Evolutionary conservation across 1,140 invertebrate species (phyloP).

Genomic region (Phthorimaea operculella): DNA sequence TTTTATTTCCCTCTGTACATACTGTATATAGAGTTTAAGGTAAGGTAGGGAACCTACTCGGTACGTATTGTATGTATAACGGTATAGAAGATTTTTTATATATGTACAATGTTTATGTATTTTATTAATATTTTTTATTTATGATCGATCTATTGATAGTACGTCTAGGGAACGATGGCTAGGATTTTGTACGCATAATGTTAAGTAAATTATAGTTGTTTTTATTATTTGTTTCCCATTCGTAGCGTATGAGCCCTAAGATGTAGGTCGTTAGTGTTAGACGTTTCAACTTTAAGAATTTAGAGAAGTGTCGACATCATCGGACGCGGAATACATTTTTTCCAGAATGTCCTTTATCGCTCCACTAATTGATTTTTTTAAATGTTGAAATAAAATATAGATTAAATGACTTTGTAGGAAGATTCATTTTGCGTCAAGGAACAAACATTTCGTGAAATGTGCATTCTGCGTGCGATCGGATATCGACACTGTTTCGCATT

Average conservation of each 20-base stretch:
- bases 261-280: constrained; percentile 36
- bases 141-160: constrained; percentile 41
- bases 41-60: constrained; percentile 27
- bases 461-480: too few relatives aligned
- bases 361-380: too few relatives aligned
- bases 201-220: constrained; percentile 65
- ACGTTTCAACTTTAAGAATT: constrained; percentile 27
- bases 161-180: constrained; percentile 40
- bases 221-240: constrained; percentile 51
- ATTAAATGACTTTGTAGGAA: too few relatives aligned
- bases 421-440: too few relatives aligned
- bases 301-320: constrained; percentile 25
- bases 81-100: constrained; percentile 54
- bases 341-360: too few relatives aligned
- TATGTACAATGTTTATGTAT: constrained; percentile 53
- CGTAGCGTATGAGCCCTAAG: constrained; percentile 34
- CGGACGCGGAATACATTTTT: too few relatives aligned
- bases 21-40: constrained; percentile 56
- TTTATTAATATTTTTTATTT: constrained; percentile 49
- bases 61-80: constrained; percentile 46
- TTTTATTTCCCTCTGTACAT: constrained; percentile 64
- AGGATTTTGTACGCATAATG: constrained; percentile 62
- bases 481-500: constrained; percentile 27
- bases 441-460: too few relatives aligned
- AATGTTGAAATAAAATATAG: too few relatives aligned